Conservation (phyloP, 2,797 vertebrate genomes). For the Ambastaia sidthimunki region DNA sequence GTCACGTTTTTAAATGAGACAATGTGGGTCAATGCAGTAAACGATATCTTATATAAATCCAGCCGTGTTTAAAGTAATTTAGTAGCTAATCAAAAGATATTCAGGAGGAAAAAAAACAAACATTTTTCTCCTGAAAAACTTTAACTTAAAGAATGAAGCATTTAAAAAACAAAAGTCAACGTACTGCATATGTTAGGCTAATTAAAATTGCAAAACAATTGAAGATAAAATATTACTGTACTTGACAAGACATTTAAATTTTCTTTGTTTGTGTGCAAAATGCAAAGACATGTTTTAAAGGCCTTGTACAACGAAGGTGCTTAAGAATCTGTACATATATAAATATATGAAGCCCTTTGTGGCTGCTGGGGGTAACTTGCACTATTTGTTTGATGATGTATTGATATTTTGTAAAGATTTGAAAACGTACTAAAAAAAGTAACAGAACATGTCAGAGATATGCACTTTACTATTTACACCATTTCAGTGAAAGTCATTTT, state of each 20-base stretch:
- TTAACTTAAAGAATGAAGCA: background rate
- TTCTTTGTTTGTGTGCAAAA: conserved; percentile 34
- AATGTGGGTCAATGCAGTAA: conserved; percentile 20
- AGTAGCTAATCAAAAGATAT: background rate
- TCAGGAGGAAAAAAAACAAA: conserved; percentile 4
- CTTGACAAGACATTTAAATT: background rate
- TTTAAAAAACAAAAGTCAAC: background rate
- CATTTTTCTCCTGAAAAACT: conserved; percentile 11
- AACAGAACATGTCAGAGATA: conserved; percentile 46
- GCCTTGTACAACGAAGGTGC: conserved; percentile 34
- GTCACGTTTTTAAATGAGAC: conserved; percentile 39
- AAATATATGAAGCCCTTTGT: conserved; percentile 38
- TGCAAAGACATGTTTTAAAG: conserved; percentile 39
- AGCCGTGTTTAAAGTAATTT: conserved; percentile 22
- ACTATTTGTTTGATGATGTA: conserved; percentile 59
- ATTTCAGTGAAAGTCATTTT: conserved; percentile 49
- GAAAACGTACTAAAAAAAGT: conserved; percentile 36
- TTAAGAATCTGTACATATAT: conserved; percentile 20
- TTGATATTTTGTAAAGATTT: conserved; percentile 35
- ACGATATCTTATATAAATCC: conserved; percentile 24
- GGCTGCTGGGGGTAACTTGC: conserved; percentile 57
- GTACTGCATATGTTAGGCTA: background rate
- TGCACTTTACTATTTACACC: conserved; percentile 59
- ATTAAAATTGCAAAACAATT: background rate
- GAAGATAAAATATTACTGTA: background rate